Evolutionary conservation across 37 sponge, comb jelly and placozoan species (phyloP).

Genomic region (Mnemiopsis leidyi): DNA sequence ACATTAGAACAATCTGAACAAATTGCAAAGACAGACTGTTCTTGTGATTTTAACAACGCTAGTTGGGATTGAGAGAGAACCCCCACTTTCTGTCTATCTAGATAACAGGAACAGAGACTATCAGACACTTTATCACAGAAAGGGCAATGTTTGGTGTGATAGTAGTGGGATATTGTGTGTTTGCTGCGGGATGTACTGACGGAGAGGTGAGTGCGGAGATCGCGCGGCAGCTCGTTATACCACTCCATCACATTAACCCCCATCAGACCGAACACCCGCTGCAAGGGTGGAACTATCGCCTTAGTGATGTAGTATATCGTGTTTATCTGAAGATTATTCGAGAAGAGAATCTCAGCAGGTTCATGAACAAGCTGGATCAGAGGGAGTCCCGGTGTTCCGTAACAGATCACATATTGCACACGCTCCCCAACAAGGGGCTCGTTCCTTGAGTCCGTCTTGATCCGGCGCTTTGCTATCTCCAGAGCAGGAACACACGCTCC

Average conservation of each 20-base stretch:
- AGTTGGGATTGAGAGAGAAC: background rate
- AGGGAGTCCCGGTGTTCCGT: slow-evolving; percentile 83
- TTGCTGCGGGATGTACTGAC: background rate
- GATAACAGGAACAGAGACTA: slow-evolving; percentile 69
- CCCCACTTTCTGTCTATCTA: slow-evolving; percentile 68
- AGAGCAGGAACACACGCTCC: slow-evolving; percentile 86
- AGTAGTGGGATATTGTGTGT: slow-evolving; percentile 79
- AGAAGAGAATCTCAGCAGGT: slow-evolving; percentile 72
- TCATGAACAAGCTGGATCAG: slow-evolving; percentile 76
- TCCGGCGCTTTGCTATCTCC: slow-evolving; percentile 72
- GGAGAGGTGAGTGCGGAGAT: slow-evolving; percentile 15
- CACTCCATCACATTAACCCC: slow-evolving; percentile 82
- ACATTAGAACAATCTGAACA: slow-evolving; percentile 71
- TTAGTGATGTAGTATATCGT: slow-evolving; percentile 86
- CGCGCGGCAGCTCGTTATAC: slow-evolving; percentile 71
- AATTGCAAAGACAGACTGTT: slow-evolving; percentile 39
- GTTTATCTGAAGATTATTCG: slow-evolving; percentile 75
- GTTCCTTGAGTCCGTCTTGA: slow-evolving; percentile 71
- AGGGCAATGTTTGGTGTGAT: slow-evolving; percentile 77
- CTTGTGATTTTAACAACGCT: background rate
- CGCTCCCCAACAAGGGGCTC: slow-evolving; percentile 86
- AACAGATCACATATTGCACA: slow-evolving; percentile 89
- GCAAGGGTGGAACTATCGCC: slow-evolving; percentile 83
- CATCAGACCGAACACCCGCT: slow-evolving; percentile 79
- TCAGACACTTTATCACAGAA: slow-evolving; percentile 75